Evolutionary conservation across 2,113 vertebrate genomes (phyloP), one percentile per base, ranked within the genome.

Genomic region (Corythaixoides concolor): DNA sequence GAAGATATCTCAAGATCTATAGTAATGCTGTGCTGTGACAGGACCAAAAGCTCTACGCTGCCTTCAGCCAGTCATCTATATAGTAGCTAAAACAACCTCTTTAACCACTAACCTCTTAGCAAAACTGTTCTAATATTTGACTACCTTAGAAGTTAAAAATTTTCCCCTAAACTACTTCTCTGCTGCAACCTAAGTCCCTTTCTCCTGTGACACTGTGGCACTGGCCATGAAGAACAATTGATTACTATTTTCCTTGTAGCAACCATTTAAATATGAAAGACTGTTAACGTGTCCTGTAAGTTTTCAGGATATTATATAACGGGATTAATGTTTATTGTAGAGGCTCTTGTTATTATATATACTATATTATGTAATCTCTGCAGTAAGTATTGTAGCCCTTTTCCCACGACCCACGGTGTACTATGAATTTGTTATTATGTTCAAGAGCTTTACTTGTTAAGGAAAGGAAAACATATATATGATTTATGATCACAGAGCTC

Each of bases 391-490:
- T 63, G 80, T 62, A 78, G n/a, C 74, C 52, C 27, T 72, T 63
- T 94, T 69, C 35, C 80, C 68, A 23, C 92, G 88, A 92, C 55
- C 90, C 52, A 56, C 75, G 55, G 52, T 72, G 18, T 67, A 67
- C 66, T 81, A 78, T 59, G 30, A 86, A 86, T 93, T 73, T 77
- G 68, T 8, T 62, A 62, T 84, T 77, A 70, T 63, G 30, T 70
- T 93, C 68, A 87, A 70, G 45, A 92, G 64, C 68, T 86, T 90
- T 55, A 70, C 37, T 84, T 83, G 32, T 74, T 92, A 95, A 79
- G 1, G 26, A 50, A 95, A 90, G 33, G 43, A 90, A 95, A 79
- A 79, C 16, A 77, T 56, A 59, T 39, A 28, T 58, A 59, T 60
- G 59, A 89, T 85, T 95, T 92, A 60, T 91, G 80, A 64, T 88